Percentiles rank a stretch among this genome's conserved stretches.
Evolutionary conservation across 2,888 invertebrate genomes (phyloP).

Genomic region (Tuberolachnus salignus): DNA sequence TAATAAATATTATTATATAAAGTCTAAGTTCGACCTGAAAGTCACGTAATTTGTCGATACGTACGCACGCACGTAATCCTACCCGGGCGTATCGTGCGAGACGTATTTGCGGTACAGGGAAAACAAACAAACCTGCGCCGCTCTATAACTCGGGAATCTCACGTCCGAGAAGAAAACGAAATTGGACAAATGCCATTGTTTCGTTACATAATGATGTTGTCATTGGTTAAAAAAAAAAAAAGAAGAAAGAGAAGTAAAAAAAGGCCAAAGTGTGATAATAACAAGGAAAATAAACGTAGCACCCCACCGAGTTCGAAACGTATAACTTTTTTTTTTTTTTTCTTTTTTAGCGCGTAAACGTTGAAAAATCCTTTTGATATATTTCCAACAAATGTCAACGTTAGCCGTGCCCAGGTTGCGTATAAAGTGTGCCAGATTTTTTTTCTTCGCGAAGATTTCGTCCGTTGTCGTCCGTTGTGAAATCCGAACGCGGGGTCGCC

Average conservation of each 20-base stretch:
- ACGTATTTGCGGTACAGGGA: background rate
- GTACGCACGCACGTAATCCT: background rate
- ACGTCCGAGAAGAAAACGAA: background rate
- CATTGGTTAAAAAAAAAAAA: background rate
- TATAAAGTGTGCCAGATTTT: too few species aligned
- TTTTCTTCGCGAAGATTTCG: too few species aligned
- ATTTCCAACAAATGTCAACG: too few species aligned
- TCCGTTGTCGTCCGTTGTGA: too few species aligned
- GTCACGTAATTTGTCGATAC: background rate
- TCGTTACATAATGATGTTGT: background rate
- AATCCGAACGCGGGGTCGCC: background rate
- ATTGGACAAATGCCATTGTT: background rate
- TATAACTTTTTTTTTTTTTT: too few species aligned
- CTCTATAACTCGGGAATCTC: background rate
- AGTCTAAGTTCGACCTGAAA: background rate
- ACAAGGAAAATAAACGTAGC: too few species aligned
- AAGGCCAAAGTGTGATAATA: too few species aligned
- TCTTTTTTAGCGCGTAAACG: too few species aligned
- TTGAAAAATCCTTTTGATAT: too few species aligned
- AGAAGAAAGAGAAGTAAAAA: too few species aligned
- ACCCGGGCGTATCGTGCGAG: background rate
- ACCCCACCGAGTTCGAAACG: too few species aligned
- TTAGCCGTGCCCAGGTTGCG: too few species aligned
- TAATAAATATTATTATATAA: background rate
- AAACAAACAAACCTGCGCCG: slow-evolving; percentile 9